Evolutionary conservation across 2,797 vertebrate species (phyloP).

Genomic region (Iguana delicatissima): DNA sequence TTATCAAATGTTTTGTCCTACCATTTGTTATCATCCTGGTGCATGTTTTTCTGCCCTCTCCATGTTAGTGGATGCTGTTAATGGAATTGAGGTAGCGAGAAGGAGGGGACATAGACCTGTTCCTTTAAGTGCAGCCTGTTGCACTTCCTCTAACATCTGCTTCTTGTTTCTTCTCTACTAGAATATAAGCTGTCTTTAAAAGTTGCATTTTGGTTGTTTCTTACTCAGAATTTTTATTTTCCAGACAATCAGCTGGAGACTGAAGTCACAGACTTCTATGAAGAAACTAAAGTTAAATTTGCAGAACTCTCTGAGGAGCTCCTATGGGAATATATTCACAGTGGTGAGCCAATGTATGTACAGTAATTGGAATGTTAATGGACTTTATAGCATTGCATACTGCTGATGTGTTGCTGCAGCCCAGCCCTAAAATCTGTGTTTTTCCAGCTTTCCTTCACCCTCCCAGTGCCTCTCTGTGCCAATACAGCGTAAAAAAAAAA

Average conservation of each 20-base stretch:
- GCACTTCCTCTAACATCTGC: neutral
- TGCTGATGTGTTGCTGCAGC: no score
- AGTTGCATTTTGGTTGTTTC: neutral
- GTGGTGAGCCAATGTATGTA: slow-evolving; percentile 97
- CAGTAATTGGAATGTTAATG: neutral
- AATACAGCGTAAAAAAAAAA: no score
- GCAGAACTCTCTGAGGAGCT: slow-evolving; percentile 92
- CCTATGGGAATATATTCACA: slow-evolving; percentile 96
- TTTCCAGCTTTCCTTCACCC: no score
- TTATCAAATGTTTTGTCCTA: neutral
- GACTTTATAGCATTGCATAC: neutral
- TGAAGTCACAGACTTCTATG: slow-evolving; percentile 88
- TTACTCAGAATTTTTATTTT: slow-evolving; percentile 41
- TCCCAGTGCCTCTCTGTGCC: no score
- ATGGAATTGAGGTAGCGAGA: no score
- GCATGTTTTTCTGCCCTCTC: neutral
- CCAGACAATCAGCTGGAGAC: slow-evolving; percentile 82
- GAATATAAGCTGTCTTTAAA: neutral
- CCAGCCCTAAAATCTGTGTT: no score
- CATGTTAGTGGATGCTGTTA: neutral
- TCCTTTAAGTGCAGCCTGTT: neutral
- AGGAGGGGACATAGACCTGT: no score
- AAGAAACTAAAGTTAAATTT: slow-evolving; percentile 97
- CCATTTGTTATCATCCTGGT: neutral
- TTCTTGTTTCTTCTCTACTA: neutral